phyloP scores from a whole-genome alignment of 2,113 vertebrate genomes.

The Prionailurus bengalensis region DNA sequence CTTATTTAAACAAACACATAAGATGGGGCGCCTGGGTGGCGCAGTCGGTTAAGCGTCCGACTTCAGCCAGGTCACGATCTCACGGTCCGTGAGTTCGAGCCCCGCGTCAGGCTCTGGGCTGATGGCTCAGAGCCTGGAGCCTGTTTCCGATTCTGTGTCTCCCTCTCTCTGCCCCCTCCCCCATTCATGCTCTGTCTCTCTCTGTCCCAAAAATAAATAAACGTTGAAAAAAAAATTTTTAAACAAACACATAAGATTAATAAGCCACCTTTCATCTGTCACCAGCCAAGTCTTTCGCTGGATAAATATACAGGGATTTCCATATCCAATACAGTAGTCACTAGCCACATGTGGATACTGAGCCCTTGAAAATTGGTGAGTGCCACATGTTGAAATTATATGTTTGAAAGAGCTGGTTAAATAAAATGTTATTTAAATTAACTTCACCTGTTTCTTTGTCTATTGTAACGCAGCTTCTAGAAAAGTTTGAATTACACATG shows the following conservation, averaged over 20 bases:
- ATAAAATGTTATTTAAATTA: slow-evolving; percentile 34
- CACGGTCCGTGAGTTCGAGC: too few relatives aligned
- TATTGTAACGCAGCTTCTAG: neutral
- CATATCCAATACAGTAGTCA: neutral
- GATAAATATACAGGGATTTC: neutral
- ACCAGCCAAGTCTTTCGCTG: neutral
- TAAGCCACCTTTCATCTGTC: neutral
- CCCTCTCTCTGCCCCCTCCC: too few relatives aligned
- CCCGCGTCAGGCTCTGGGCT: too few relatives aligned
- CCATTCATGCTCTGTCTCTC: too few relatives aligned
- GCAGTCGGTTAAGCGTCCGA: too few relatives aligned
- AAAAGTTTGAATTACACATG: neutral
- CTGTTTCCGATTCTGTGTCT: too few relatives aligned
- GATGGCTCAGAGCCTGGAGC: too few relatives aligned
- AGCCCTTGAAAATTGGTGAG: neutral
- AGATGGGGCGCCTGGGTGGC: neutral
- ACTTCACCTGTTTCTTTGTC: neutral
- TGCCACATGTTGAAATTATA: neutral
- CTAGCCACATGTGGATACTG: neutral
- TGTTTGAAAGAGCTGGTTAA: neutral
- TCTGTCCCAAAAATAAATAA: too few relatives aligned
- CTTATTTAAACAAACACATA: neutral
- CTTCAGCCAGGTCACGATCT: too few relatives aligned
- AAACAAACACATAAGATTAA: neutral
- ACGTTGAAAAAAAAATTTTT: neutral